Evolutionary conservation across 2,888 invertebrate genomes (phyloP), one percentile per base, ranked within the genome.

Genomic region (Lymantria monacha): DNA sequence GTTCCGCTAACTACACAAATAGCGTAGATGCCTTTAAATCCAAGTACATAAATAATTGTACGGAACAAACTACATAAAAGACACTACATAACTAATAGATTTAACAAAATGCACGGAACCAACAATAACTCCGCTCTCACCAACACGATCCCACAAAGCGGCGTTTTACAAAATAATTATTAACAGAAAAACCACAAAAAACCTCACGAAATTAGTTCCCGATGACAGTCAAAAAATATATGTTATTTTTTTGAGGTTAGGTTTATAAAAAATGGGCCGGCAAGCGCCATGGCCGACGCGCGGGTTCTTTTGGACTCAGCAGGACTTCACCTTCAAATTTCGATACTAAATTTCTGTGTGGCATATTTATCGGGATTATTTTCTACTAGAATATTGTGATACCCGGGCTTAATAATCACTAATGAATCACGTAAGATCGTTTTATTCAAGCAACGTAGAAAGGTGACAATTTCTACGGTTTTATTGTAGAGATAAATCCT

Each of bases 221-320:
- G 90, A 91, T 91, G 90, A 91, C 90, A 91, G 87, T 87, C 82
- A 80, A 89, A 87, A 89, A 89, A 88, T 87, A 86, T 86, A 82
- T 83, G 79, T 85, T 75, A 76, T 79, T 85, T 86, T 83, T 86
- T 81, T 73, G 67, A 67, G 63, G 67, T 68, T 66, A 69, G 63
- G 67, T 66, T 59, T 66, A 61, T 71, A 81, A 83, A 82, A 84
- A 79, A 79, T 60, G 72, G 52, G 48, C 58, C 52, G 44, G 69
- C 71, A 76, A 88, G 90, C 89, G 89, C 89, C 90, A 83, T 61
- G 77, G 52, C 61, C 76, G 66, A 78, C 84, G 79, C 81, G 84
- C 87, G 88, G 87, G 69, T 11, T 46, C 73, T 78, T 87, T 88
- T 89, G 43, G 47, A 52, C 90, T 3, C 90, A 83, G 85, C 89